A percentile compares a stretch with the other conserved stretches of the same genome.
These are phyloP conservation scores for Linnaemya tessellans DNA, from an alignment of 2,888 invertebrate species.

Conservation along the genomic window DNA sequence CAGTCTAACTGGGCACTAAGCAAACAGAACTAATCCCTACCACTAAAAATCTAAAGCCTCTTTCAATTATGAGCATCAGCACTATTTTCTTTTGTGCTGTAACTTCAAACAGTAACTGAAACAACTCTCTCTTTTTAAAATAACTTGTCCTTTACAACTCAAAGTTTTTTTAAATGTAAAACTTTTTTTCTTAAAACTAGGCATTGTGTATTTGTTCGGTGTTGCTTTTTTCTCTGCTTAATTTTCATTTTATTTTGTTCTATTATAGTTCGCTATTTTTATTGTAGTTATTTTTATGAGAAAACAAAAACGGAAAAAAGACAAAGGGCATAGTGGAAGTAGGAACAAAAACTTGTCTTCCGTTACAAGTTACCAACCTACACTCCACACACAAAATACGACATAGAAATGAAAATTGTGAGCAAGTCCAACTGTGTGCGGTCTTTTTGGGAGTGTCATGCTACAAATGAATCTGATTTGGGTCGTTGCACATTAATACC, in stretches of 20 bases:
- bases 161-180: conserved; percentile 29
- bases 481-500: conserved; percentile 73
- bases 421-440: conserved; percentile 55
- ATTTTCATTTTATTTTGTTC: conserved; percentile 45
- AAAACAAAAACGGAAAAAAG: no score
- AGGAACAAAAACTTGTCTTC: conserved; percentile 60
- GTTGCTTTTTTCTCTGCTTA: conserved; percentile 41
- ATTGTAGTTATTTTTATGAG: conserved; percentile 18
- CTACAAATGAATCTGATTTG: conserved; percentile 73
- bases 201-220: conserved; percentile 44
- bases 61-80: conserved; percentile 5
- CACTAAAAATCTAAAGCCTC: neutral
- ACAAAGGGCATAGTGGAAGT: conserved; percentile 35
- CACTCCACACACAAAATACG: conserved; percentile 2
- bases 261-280: conserved; percentile 47
- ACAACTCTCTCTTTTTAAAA: conserved; percentile 39
- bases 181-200: conserved; percentile 21
- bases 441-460: conserved; percentile 63
- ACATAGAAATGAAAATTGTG: conserved; percentile 36
- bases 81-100: conserved; percentile 6
- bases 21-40: neutral
- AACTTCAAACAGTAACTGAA: conserved; percentile 45
- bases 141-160: conserved; percentile 38
- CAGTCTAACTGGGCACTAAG: neutral
- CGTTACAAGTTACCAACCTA: conserved; percentile 51